Base-by-base conservation (phyloP, 2,888 invertebrate species). In the Nemotelus pantherinus region DNA sequence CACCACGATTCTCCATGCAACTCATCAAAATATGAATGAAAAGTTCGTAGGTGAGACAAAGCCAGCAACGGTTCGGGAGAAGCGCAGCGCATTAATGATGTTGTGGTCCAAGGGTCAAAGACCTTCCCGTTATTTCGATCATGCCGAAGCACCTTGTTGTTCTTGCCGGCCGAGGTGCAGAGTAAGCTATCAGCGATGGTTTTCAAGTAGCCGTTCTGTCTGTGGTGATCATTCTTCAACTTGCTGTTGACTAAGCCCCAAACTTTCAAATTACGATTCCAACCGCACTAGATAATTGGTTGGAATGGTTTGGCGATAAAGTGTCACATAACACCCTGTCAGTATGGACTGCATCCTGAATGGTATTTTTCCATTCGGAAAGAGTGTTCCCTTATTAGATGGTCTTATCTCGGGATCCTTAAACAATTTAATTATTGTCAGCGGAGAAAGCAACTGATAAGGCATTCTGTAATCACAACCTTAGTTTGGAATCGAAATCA, bases 41-140 rank as follows among this genome's bases (percentile, higher is more conserved):
- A 81, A 98, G 96, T 83, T 99, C 99, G 84, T 96, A 98, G 43
- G 99, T 99, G 85, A 98, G 99, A 88, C 99, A 99, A 81, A 99
- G 91, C 99, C 99, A 99, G 86, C 99, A 99, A 86, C 98, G 93
- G 90, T 99, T 99, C 80, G 99, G 99, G 98, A 98, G 93, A 99
- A 99, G 92, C 97, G 97, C 83, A 99, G 90, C 3, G 99, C 95
- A 83, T 98, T 98, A 89, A 99, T 99, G 87, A 96, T 95, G 86
- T 98, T 98, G 88, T 97, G 97, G 88, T 99, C 84, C 99, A 89
- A n/a, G 99, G 99, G 90, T 99, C 98, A 86, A 99, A 90, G 88
- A 99, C 98, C 89, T 99, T 99, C 89, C 98, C 98, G 86, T 99
- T 99, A 88, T 99, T 99, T 86, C 99, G 90, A 88, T 99, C 99